Evolutionary conservation across 1,140 invertebrate genomes (phyloP).

Genomic region (Drosophila carrolli): DNA sequence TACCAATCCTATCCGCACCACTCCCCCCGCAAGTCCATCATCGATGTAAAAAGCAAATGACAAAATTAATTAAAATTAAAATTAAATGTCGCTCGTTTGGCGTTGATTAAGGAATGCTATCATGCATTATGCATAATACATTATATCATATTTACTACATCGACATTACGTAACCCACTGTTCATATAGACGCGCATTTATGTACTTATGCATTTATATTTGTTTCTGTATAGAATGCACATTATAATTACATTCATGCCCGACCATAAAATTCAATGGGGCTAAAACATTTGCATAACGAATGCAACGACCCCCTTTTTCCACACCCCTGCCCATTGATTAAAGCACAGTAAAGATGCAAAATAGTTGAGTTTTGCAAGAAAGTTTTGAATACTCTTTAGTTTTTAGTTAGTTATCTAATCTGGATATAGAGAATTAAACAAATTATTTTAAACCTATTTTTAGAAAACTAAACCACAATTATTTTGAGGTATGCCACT

Average conservation of each 20-base stretch:
- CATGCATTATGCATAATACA: conserved; percentile 59
- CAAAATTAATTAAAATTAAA: conserved; percentile 74
- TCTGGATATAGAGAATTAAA: too few relatives aligned
- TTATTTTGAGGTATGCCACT: too few relatives aligned
- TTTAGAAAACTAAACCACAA: too few relatives aligned
- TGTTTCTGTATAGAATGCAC: conserved; percentile 47
- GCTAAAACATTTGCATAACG: conserved; percentile 67
- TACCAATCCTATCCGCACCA: conserved; percentile 2
- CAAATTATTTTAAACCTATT: too few relatives aligned
- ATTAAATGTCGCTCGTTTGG: conserved; percentile 43
- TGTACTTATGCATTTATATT: conserved; percentile 37
- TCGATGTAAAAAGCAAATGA: conserved; percentile 49
- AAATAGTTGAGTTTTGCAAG: background rate
- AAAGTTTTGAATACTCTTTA: background rate
- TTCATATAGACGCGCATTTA: conserved; percentile 27
- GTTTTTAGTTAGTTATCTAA: too few relatives aligned
- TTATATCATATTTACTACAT: conserved; percentile 17
- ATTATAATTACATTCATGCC: conserved; percentile 73
- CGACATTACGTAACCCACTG: conserved; percentile 20
- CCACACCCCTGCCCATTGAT: background rate
- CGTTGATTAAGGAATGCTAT: conserved; percentile 54
- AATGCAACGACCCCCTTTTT: background rate
- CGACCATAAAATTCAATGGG: conserved; percentile 71
- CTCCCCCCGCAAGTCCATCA: background rate
- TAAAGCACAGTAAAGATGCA: conserved; percentile 2